phyloP scores from a whole-genome alignment of 2,113 vertebrate genomes.

The Mystacornis crossleyi region DNA sequence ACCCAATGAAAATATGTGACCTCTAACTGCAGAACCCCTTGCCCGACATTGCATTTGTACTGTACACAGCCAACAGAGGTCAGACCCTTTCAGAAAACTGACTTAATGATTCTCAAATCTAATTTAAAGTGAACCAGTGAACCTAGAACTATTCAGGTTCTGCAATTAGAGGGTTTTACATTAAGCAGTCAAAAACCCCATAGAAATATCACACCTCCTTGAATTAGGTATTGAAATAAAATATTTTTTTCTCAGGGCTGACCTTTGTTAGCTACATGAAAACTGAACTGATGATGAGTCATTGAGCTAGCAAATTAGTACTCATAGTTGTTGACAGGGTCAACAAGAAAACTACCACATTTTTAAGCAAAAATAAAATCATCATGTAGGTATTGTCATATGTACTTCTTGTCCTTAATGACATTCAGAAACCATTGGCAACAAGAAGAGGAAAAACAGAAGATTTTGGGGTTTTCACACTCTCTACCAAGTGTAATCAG shows the following conservation, averaged over 20 bases:
- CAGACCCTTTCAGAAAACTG: conserved; percentile 13
- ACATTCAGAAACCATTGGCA: conserved; percentile 20
- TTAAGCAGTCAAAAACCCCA: conserved; percentile 37
- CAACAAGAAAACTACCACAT: conserved; percentile 62
- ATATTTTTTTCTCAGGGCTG: conserved; percentile 54
- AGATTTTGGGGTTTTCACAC: not conserved
- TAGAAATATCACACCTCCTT: conserved; percentile 49
- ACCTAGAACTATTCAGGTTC: conserved; percentile 40
- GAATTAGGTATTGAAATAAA: conserved; percentile 71
- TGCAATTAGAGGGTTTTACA: conserved; percentile 56
- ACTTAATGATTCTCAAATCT: not conserved
- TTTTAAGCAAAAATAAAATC: conserved; percentile 54
- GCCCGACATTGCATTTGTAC: not conserved
- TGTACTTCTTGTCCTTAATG: conserved; percentile 12
- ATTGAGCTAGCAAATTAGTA: conserved; percentile 73
- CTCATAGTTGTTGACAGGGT: conserved; percentile 70
- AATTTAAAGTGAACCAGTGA: conserved; percentile 7
- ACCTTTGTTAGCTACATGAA: conserved; percentile 70
- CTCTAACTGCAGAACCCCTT: not conserved
- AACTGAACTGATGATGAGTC: conserved; percentile 64
- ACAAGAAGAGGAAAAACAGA: not conserved
- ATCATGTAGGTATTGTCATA: conserved; percentile 29
- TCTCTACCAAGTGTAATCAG: not conserved
- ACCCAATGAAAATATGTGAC: not conserved
- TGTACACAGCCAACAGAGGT: not conserved